Evolutionary conservation across 2,888 invertebrate genomes (phyloP), one percentile per base, ranked within the genome.

Genomic region (Leptinotarsa peninsularis): DNA sequence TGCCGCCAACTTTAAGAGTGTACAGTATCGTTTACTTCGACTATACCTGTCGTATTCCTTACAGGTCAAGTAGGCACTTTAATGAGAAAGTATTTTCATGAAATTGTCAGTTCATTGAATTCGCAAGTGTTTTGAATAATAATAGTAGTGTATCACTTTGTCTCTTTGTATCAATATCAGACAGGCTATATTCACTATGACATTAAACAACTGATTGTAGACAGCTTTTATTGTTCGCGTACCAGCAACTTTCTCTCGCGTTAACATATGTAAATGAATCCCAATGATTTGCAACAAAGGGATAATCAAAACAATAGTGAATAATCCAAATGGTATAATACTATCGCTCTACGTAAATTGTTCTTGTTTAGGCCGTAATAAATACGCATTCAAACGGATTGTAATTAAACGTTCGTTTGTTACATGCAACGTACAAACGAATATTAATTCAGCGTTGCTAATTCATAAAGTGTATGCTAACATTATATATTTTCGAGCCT

Each of bases 241-340:
- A 27, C 58, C 4, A 21, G 23, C 23, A 21, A 23, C 58, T 58
- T 23, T 58, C 56, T 23, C 56, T 58, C 0, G 18, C 23, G 23
- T 17, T 49, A 49, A 58, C 21, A 10, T 17, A 58, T 21, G 33
- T 14, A 14, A 27, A 27, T 27, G 27, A 70, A 60, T 58, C 10
- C 50, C 49, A 60, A 23, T 70, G 27, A n/a, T 56, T 33, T 49
- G 56, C 63, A 79, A 79, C 79, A 79, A 81, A 78, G 75, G 75
- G 74, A 76, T 63, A 79, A 78, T 76, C 75, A 76, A 78, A 80
- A 79, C 80, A 80, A 74, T 77, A 77, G 75, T 74, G 76, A 81
- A 81, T 81, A 78, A 81, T 81, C 80, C 80, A 78, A 80, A 79
- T 75, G 73, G 68, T 43, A 69, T 75, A 70, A 70, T 27, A 76